Evolutionary conservation across 2,888 invertebrate species (phyloP), one percentile per base, ranked within the genome.

Genomic region (Drosophila incognita): DNA sequence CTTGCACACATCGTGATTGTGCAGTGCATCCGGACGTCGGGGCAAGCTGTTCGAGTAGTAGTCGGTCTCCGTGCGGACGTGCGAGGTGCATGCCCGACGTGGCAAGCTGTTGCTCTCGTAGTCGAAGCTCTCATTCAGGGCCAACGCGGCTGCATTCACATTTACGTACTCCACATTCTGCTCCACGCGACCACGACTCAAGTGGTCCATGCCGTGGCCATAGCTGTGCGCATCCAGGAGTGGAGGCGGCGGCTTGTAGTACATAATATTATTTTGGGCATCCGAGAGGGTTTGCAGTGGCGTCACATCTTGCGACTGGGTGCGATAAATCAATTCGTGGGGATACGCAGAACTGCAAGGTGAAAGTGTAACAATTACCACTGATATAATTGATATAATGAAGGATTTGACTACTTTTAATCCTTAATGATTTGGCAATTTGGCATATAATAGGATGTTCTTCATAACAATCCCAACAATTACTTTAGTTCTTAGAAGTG

Each of bases 321-420:
- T 97, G 89, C 97, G 95, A 87, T 97, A 96, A 60, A 97, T 93
- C 78, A 95, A 95, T 81, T 97, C 97, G 89, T 97, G 97, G 31
- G 83, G 81, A 21, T 78, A 85, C 10, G 33, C 56, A 5, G 67
- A 40, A 3, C 92, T 92, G 60, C 0, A 61, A 74, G 29, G 6
- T 0, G 18, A 36, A 27, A 35, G n/a, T 31, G 13, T 24, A 24
- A 58, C 13, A 7, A 7, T 33, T 53, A 35, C 6, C 2, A 13
- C 13, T 13, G 7, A 21, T 46, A 7, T 13, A 4, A 4, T 13
- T 10, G 33, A 33, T 33, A 10, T 33, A 33, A 4, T 46, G 7
- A 46, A 4, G 13, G 21, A 0, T 21, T 4, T 2, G 21, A 13
- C 6, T 6, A 13, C 6, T 13, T 21, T 46, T 11, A 6, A 21